Percentiles rank a stretch among this genome's conserved stretches.
phyloP scores from a whole-genome alignment of 1,140 invertebrate genomes.

The Cyrtorhinus lividipennis region DNA sequence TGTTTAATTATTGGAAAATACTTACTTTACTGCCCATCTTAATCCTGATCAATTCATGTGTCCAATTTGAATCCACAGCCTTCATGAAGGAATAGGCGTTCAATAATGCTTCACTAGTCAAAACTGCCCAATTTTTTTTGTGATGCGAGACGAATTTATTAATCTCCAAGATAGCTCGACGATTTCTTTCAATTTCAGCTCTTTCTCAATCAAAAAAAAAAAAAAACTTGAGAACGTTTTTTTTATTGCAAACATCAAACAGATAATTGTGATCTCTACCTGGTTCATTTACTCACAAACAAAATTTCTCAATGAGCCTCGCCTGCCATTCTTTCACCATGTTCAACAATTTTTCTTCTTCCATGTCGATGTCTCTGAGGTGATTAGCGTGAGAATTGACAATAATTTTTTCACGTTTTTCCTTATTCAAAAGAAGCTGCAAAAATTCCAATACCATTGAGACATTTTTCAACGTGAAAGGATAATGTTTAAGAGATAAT shows the following conservation, averaged over 20 bases:
- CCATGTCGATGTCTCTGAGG: background rate
- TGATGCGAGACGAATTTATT: background rate
- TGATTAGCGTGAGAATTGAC: background rate
- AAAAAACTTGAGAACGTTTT: background rate
- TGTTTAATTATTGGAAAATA: too few relatives aligned
- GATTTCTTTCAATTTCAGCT: background rate
- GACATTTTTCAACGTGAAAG: too few relatives aligned
- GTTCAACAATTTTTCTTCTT: background rate
- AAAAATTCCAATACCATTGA: background rate
- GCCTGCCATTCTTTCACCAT: background rate
- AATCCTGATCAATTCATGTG: background rate
- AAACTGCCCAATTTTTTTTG: background rate
- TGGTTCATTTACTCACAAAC: background rate
- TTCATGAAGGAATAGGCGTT: conserved; percentile 1
- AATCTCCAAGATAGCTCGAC: background rate
- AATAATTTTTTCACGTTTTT: background rate
- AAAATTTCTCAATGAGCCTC: background rate
- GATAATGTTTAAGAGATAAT: too few relatives aligned
- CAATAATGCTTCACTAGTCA: background rate
- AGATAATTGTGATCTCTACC: background rate
- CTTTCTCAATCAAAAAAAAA: background rate
- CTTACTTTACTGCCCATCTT: background rate
- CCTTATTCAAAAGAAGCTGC: background rate
- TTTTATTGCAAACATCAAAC: too few relatives aligned
- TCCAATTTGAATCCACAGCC: background rate